Base-by-base conservation (phyloP, 2,888 invertebrate species). In the Machimus rusticus region DNA sequence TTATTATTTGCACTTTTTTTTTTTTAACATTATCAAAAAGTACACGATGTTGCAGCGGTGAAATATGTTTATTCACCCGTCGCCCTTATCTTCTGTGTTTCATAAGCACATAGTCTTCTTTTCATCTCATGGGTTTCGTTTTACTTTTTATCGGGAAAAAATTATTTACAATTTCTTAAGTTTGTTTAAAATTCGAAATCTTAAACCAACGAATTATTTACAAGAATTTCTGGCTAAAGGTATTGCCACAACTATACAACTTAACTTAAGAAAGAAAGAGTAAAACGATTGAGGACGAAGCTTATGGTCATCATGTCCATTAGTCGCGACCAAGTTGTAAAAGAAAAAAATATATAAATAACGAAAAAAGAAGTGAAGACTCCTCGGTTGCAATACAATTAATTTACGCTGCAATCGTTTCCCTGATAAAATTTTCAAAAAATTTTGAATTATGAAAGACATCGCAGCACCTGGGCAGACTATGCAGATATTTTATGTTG, bases 381-480 rank as follows among this genome's bases (percentile, higher is more conserved):
- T 1, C 43, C 43, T 1, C 16, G 5, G 31, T 31, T 74, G 74
- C 19, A n/a, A n/a, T 14, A 19, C 43, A 79, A 79, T 79, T 79
- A 79, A 79, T 79, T 79, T 79, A 78, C 43, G 78, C 78, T 78
- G 39, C 39, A 9, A 79, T 79, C 79, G 46, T 28, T 19, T 4
- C 19, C 12, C 5, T n/a, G 79, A 79, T 79, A 79, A 79, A 16
- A 79, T 79, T 31, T 79, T 46, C 31, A 79, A 51, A 79, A 79
- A 79, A 31, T n/a, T 79, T 79, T 79, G 79, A 79, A 43, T 79
- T 79, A 79, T 43, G 31, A 28, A 28, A 74, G n/a, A n/a, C 51
- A 51, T 51, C n/a, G 0, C 14, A 46, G 31, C 31, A 31, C 31
- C 4, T 46, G 46, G 14, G 16, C 12, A 16, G 14, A 46, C 0